Percentiles rank a stretch among this genome's conserved stretches.
Conservation (phyloP, 2,797 vertebrate species). For the Cirrhinus molitorella region DNA sequence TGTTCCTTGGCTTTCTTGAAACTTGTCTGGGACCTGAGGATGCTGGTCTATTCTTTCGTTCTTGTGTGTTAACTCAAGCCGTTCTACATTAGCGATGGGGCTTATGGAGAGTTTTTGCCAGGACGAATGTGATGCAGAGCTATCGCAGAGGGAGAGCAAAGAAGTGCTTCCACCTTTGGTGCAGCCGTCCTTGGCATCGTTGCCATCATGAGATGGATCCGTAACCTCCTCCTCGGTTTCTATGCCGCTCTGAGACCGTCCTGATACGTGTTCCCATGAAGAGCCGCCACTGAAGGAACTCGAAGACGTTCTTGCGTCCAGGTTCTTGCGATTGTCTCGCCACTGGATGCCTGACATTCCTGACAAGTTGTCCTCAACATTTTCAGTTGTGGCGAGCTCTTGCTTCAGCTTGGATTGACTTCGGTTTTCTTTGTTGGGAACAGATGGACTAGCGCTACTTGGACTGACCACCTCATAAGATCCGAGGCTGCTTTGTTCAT, state of each 20-base stretch:
- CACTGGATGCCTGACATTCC: background rate
- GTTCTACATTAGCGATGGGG: constrained; percentile 57
- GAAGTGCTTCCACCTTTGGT: constrained; percentile 8
- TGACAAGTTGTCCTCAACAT: background rate
- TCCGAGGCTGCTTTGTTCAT: background rate
- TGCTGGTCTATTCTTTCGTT: background rate
- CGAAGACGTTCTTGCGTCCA: constrained; percentile 26
- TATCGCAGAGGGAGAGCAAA: constrained; percentile 53
- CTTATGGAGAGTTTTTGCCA: constrained; percentile 78
- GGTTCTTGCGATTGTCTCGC: background rate
- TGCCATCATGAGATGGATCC: background rate
- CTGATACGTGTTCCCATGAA: constrained; percentile 80
- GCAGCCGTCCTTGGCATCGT: background rate
- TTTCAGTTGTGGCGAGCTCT: background rate
- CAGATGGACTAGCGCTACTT: background rate
- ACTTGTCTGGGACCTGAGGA: background rate
- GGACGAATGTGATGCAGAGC: constrained; percentile 74
- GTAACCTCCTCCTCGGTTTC: constrained; percentile 39
- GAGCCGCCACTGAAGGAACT: constrained; percentile 66
- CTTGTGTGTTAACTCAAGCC: constrained; percentile 27
- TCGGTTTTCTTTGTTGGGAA: background rate
- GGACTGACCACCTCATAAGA: background rate
- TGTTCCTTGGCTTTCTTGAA: constrained; percentile 3
- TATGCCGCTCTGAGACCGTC: constrained; percentile 56
- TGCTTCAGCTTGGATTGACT: background rate